Base-by-base conservation (phyloP, 2,888 invertebrate species). In the Acleris sparsana region DNA sequence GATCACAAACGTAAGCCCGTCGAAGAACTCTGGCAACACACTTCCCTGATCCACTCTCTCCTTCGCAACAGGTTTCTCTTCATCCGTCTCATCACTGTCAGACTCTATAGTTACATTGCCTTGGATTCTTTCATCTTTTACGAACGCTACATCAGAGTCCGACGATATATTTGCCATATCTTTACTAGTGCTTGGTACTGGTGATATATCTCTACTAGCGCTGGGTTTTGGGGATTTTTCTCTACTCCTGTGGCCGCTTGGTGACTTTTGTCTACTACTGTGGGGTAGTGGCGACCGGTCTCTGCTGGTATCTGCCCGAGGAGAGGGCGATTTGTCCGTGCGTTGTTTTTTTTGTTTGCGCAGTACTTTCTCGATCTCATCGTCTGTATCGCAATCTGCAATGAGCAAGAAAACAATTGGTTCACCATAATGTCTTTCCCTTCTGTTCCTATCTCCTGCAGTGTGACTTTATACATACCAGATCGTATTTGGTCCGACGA, bases 341-440 rank as follows among this genome's bases (percentile, higher is more conserved):
- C 66, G 46, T 51, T 71, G 75, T 59, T 67, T 77, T 69, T 83
- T 83, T 70, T 81, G 77, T 46, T 78, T 73, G 57, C 75, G 78
- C 2, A 86, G 63, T 1, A 87, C 93, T 83, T 84, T 88, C 73
- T 94, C 92, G 57, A 95, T 93, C 79, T 94, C 94, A 71, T 95
- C 95, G 72, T 95, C 95, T 0, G 95, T 95, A 78, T 95, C 94
- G 25, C 86, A 79, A 68, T 92, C 93, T 71, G 79, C 80, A 68
- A 67, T 18, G 5, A 52, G 5, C 9, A 44, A n/a, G 16, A n/a
- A n/a, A n/a, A n/a, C n/a, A n/a, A n/a, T n/a, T n/a, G n/a, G n/a
- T n/a, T n/a, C n/a, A n/a, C n/a, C n/a, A n/a, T n/a, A n/a, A n/a
- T n/a, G n/a, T n/a, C n/a, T n/a, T n/a, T n/a, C n/a, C n/a, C n/a